phyloP scores from a whole-genome alignment of 2,888 invertebrate genomes.

The Erebia palarica region DNA sequence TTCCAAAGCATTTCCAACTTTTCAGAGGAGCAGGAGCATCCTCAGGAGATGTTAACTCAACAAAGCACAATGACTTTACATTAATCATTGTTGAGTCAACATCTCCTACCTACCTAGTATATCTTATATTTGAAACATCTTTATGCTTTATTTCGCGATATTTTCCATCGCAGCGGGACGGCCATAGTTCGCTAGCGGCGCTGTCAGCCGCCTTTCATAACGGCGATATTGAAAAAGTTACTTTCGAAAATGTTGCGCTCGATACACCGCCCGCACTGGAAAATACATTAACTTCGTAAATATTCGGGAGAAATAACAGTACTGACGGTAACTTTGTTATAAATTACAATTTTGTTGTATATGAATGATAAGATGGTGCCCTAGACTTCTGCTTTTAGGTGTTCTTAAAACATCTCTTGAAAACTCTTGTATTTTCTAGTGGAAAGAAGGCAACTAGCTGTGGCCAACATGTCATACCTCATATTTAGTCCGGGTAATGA shows the following conservation, averaged over 20 bases:
- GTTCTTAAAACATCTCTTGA: too few relatives aligned
- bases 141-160: slow-evolving; percentile 10
- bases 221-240: slow-evolving; percentile 36
- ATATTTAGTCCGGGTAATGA: too few relatives aligned
- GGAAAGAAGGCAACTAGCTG: background rate
- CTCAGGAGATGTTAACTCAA: too few relatives aligned
- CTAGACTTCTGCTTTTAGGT: too few relatives aligned
- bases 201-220: slow-evolving; percentile 31
- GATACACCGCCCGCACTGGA: slow-evolving; percentile 11
- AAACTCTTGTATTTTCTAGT: too few relatives aligned
- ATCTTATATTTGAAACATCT: background rate
- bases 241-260: slow-evolving; percentile 21
- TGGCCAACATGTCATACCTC: too few relatives aligned
- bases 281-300: slow-evolving; percentile 14
- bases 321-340: background rate
- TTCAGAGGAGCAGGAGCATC: too few relatives aligned
- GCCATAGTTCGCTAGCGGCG: slow-evolving; percentile 23
- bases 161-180: slow-evolving; percentile 8
- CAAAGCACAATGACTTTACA: too few relatives aligned
- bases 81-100: too few relatives aligned
- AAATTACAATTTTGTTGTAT: background rate
- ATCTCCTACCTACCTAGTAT: too few relatives aligned
- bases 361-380: background rate
- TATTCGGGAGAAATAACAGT: slow-evolving; percentile 3
- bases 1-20: too few relatives aligned